phyloP scores from a whole-genome alignment of 2,888 invertebrate genomes.

The Catocala nupta region DNA sequence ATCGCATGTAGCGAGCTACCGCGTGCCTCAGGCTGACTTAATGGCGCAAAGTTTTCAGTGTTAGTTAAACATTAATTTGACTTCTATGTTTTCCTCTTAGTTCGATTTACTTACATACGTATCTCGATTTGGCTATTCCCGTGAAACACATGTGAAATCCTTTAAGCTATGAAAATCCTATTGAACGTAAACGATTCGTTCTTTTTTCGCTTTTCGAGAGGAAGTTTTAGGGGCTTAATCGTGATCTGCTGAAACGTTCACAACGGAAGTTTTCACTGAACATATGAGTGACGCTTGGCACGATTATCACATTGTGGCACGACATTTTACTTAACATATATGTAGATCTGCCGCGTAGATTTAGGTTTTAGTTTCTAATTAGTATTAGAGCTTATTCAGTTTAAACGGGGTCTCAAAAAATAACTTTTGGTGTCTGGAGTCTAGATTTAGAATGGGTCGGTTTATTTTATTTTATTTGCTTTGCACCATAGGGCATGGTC shows the following conservation, averaged over 20 bases:
- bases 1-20: slow-evolving; percentile 56
- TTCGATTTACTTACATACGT: slow-evolving; percentile 16
- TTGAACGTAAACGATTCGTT: slow-evolving; percentile 56
- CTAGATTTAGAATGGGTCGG: no score
- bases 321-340: slow-evolving; percentile 48
- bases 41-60: slow-evolving; percentile 31
- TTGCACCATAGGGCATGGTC: no score
- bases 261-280: slow-evolving; percentile 59
- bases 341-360: slow-evolving; percentile 4
- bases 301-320: slow-evolving; percentile 57
- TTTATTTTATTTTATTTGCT: no score
- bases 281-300: slow-evolving; percentile 50
- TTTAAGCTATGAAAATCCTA: slow-evolving; percentile 75
- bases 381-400: no score
- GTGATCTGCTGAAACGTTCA: slow-evolving; percentile 57
- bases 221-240: slow-evolving; percentile 62
- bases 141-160: slow-evolving; percentile 72
- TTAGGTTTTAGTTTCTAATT: no score
- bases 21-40: slow-evolving; percentile 34
- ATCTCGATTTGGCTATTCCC: slow-evolving; percentile 27
- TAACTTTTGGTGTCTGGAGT: no score
- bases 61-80: slow-evolving; percentile 31
- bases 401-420: no score
- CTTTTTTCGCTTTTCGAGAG: slow-evolving; percentile 64
- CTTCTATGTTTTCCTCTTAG: slow-evolving; percentile 23